A percentile compares a stretch with the other conserved stretches of the same genome.
These are phyloP conservation scores for Neomonachus schauinslandi DNA, from an alignment of 2,113 vertebrate species.

Conservation along the genomic window DNA sequence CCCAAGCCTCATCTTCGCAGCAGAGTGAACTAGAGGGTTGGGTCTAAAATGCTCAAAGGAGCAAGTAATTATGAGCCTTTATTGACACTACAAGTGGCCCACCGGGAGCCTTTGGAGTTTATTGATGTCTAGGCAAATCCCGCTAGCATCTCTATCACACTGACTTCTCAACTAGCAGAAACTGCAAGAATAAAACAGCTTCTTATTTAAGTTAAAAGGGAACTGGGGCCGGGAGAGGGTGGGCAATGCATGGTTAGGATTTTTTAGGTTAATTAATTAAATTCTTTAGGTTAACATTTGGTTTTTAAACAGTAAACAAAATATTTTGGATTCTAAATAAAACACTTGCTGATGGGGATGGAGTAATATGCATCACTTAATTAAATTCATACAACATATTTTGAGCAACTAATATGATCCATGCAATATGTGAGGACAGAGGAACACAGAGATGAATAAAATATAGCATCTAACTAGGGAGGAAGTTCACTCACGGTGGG, in stretches of 20 bases:
- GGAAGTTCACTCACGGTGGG: not conserved
- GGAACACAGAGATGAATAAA: not conserved
- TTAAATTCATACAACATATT: not conserved
- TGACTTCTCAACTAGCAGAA: constrained; percentile 43
- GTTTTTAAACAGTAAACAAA: not conserved
- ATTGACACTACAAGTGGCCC: constrained; percentile 72
- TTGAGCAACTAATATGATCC: not conserved
- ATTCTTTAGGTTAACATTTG: not conserved
- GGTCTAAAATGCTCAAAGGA: constrained; percentile 69
- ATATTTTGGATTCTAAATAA: constrained; percentile 32
- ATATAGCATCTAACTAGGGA: not conserved
- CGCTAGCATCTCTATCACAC: constrained; percentile 12
- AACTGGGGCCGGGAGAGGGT: not conserved
- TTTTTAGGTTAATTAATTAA: not conserved
- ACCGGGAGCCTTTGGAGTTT: constrained; percentile 58
- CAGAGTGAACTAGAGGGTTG: not conserved
- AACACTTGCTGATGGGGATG: not conserved
- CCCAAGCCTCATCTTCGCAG: not conserved
- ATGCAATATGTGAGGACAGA: not conserved
- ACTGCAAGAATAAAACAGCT: not conserved
- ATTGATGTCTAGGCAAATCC: constrained; percentile 71
- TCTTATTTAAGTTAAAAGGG: constrained; percentile 26
- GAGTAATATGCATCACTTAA: not conserved
- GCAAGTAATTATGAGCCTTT: constrained; percentile 73
- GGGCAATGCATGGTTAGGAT: not conserved